Evolutionary conservation across 1,140 invertebrate genomes (phyloP), one percentile per base, ranked within the genome.

Genomic region (Anoplolepis gracilipes): DNA sequence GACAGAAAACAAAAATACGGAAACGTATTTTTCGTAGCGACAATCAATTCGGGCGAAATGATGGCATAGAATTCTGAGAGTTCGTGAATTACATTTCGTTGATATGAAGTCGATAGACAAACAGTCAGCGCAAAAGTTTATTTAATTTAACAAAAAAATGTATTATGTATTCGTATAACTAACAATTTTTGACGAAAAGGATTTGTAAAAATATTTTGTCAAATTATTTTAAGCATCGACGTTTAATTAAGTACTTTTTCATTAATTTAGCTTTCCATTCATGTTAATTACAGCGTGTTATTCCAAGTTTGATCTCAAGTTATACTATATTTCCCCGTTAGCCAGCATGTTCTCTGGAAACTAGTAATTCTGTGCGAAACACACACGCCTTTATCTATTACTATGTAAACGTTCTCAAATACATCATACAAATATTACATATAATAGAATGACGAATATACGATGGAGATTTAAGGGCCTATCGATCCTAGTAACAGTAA

Each of bases 291-390:
- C 33, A 33, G n/a, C 1, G 16, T 13, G 19, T 69, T 55, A 79
- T 39, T 79, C 33, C 28, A 33, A 55, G 16, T 33, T 22, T 55
- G 33, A 22, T 25, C 22, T 30, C 22, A 67, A 46, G 73, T 76
- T 76, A 46, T 46, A 39, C 16, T n/a, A 16, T 69, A 55, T 55
- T 25, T 79, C 61, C 53, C 64, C 13, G 64, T 69, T 55, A 79
- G 46, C 46, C 64, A n/a, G 33, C 33, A 11, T 36, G 28, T 55
- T 67, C 61, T 78, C 42, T 53, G 22, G 62, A 65, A 78, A 78
- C 76, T 78, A 25, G 64, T 55, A 69, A 55, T 62, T 67, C 16
- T 8, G 33, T 22, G 11, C n/a, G 46, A 79, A 69, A 77, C 19
- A 76, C n/a, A 30, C n/a, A 16, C 42, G 1, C 46, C 28, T 22